Conservation (phyloP, 2,888 invertebrate species). For the Tenthredo distinguenda region DNA sequence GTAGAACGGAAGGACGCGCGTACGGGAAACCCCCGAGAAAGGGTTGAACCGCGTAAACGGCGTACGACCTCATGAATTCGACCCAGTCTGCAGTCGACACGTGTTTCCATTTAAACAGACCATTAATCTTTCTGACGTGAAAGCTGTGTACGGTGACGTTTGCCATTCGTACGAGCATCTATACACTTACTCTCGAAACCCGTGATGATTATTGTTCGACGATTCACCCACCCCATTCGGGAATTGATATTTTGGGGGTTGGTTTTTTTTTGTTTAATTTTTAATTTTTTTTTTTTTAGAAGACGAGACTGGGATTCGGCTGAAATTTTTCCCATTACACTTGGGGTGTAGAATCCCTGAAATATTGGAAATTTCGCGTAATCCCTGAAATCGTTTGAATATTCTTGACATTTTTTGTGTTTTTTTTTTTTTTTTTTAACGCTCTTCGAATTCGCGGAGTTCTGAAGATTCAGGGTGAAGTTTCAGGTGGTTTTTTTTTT, state of each 20-base stretch:
- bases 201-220: background rate
- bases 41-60: conserved; percentile 23
- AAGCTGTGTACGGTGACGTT: background rate
- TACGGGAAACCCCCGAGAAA: background rate
- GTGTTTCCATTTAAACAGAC: conserved; percentile 37
- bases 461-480: too few relatives aligned
- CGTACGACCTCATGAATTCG: conserved; percentile 32
- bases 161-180: background rate
- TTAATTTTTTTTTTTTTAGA: background rate
- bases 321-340: too few relatives aligned
- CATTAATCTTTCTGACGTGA: conserved; percentile 17
- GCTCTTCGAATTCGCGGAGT: too few relatives aligned
- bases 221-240: background rate
- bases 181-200: background rate
- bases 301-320: too few relatives aligned
- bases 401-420: too few relatives aligned
- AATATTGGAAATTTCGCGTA: too few relatives aligned
- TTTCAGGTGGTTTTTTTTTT: too few relatives aligned
- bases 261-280: background rate
- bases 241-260: background rate
- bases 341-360: too few relatives aligned
- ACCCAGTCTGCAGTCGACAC: conserved; percentile 37
- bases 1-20: background rate
- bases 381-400: too few relatives aligned
- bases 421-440: too few relatives aligned